Conservation (phyloP, 2,113 vertebrate genomes). For the Leptosomus discolor region DNA sequence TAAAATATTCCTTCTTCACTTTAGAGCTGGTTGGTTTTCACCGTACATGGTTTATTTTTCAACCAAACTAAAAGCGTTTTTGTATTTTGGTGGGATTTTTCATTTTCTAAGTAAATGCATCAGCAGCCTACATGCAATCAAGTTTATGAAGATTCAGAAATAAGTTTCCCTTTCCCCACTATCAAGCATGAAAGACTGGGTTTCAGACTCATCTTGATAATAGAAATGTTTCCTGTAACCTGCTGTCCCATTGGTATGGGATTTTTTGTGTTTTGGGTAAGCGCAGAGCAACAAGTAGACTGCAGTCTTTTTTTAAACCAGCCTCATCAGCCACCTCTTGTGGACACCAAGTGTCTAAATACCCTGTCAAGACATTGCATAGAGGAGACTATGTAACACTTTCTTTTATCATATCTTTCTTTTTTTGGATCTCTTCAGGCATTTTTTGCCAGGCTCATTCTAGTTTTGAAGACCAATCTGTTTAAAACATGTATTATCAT, state of each 20-base stretch:
- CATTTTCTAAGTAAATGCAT: not conserved
- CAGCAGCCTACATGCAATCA: not conserved
- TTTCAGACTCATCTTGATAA: not conserved
- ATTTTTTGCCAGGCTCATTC: not conserved
- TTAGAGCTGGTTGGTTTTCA: not conserved
- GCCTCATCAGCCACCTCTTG: not conserved
- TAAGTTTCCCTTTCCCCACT: not conserved
- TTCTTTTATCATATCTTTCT: not conserved
- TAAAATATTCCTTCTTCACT: not conserved
- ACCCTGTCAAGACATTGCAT: not conserved
- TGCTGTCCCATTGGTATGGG: not conserved
- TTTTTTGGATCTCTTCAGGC: not conserved
- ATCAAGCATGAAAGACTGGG: rapidly evolving
- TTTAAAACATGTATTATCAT: not conserved
- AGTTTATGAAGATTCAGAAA: not conserved
- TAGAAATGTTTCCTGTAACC: not conserved
- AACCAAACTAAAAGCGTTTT: not conserved
- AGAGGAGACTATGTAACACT: not conserved
- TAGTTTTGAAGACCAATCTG: not conserved
- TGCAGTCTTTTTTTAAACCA: not conserved
- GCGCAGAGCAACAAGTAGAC: not conserved
- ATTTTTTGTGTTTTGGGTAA: not conserved
- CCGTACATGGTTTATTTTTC: not conserved
- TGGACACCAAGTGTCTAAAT: not conserved
- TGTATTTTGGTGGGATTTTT: not conserved